Conservation (phyloP, 2,888 invertebrate species). For the Oscheius sp. region DNA sequence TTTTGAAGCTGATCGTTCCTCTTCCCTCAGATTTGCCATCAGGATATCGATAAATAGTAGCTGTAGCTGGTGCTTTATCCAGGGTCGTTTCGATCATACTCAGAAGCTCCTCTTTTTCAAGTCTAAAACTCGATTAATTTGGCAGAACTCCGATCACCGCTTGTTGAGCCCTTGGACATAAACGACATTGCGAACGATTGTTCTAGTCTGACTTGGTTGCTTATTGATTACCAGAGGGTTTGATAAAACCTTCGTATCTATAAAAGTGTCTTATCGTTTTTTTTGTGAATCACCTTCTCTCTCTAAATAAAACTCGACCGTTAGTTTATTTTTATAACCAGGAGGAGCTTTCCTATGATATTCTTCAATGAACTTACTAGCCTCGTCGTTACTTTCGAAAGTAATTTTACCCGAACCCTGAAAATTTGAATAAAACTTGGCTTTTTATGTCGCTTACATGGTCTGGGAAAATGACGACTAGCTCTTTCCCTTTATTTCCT, state of each 20-base stretch:
- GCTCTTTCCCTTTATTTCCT: no score
- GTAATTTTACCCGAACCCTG: neutral
- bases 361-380: neutral
- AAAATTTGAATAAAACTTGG: no score
- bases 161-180: conserved; percentile 16
- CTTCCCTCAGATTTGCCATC: conserved; percentile 22
- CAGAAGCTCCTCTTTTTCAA: neutral
- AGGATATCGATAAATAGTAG: conserved; percentile 4
- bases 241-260: neutral
- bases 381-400: neutral
- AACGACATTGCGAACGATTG: conserved; percentile 16
- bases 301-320: neutral
- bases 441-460: no score
- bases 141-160: neutral
- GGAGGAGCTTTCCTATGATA: neutral
- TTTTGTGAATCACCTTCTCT: neutral
- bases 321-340: neutral
- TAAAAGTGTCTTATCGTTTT: no score
- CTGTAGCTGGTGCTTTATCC: neutral
- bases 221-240: conserved; percentile 8
- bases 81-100: neutral
- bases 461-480: no score
- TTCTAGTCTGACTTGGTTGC: conserved; percentile 4
- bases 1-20: conserved; percentile 1
- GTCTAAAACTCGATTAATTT: neutral